phyloP scores from a whole-genome alignment of 1,140 invertebrate species.

The Nymphalis io region DNA sequence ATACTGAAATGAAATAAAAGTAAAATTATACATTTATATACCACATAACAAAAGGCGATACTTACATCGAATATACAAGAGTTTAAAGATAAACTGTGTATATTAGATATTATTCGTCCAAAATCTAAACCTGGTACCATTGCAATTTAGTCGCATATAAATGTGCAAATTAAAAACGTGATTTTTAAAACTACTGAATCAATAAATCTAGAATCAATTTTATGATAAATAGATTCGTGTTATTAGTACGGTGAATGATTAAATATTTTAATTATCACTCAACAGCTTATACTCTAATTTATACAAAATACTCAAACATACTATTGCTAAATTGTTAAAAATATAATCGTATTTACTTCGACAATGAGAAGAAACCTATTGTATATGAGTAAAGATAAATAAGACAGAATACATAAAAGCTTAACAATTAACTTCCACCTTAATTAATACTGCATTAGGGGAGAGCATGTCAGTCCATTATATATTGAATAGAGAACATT shows the following conservation, averaged over 20 bases:
- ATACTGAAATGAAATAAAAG: slow-evolving; percentile 17
- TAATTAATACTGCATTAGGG: background rate
- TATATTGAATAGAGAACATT: background rate
- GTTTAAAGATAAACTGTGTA: background rate
- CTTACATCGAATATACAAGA: slow-evolving; percentile 14
- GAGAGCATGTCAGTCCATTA: slow-evolving; percentile 1
- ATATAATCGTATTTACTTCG: background rate
- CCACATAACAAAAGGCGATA: slow-evolving; percentile 23
- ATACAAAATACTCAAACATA: background rate
- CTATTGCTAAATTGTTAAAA: background rate
- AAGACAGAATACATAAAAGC: too few relatives aligned
- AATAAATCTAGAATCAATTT: background rate
- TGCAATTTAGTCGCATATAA: slow-evolving; percentile 3
- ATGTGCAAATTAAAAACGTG: slow-evolving; percentile 13
- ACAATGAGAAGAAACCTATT: background rate
- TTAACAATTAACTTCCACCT: slow-evolving; percentile 3
- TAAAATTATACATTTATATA: slow-evolving; percentile 1
- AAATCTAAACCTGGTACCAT: background rate
- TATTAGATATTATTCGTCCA: background rate
- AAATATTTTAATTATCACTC: background rate
- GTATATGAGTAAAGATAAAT: too few relatives aligned
- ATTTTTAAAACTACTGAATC: background rate
- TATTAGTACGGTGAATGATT: slow-evolving; percentile 8
- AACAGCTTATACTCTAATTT: background rate
- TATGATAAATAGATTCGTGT: background rate